Conservation (phyloP, 2,113 vertebrate species). For the Muntiacus muntjak region DNA sequence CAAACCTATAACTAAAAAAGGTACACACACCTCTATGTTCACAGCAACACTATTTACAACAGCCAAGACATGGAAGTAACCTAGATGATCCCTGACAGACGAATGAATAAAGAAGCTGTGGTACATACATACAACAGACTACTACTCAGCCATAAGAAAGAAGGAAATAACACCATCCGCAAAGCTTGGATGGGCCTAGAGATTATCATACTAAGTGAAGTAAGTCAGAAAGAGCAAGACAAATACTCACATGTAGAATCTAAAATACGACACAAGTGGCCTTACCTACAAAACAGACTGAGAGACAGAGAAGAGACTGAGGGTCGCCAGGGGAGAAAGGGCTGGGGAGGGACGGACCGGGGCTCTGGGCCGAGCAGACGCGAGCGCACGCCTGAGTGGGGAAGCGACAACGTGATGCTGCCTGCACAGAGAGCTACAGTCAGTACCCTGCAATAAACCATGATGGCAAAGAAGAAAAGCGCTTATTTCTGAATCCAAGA, state of each 20-base stretch:
- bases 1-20: background rate
- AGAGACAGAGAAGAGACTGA: background rate
- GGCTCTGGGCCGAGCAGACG: background rate
- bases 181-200: background rate
- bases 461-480: background rate
- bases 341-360: background rate
- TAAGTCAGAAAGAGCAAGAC: background rate
- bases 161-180: background rate
- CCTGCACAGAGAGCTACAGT: background rate
- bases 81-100: background rate
- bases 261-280: background rate
- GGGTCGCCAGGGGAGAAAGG: background rate
- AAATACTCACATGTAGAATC: background rate
- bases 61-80: background rate
- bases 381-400: no score
- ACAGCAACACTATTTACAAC: background rate
- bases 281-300: background rate
- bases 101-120: background rate
- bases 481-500: background rate
- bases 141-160: background rate
- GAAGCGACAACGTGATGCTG: background rate
- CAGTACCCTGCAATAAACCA: background rate
- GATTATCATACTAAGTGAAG: background rate
- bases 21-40: background rate
- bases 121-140: no score